Evolutionary conservation across 2,888 invertebrate genomes (phyloP), one percentile per base, ranked within the genome.

Genomic region (Drosophila ustulata): DNA sequence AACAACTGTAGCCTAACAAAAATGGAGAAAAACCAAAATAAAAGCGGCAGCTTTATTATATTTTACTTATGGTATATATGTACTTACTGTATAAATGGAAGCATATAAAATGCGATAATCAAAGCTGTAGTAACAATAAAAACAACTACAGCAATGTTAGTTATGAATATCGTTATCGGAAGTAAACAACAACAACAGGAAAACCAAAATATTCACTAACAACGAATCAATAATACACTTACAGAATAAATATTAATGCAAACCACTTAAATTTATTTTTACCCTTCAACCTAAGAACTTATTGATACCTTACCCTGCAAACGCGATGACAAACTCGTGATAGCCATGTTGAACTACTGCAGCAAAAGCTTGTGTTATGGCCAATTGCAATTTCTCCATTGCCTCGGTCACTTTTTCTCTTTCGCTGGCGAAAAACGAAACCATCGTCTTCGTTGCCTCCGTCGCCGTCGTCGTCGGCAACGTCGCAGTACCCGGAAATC

Each of bases 401-500:
- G 79, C 74, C 79, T 70, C 67, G 68, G 77, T 74, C 82, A 78
- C 74, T 80, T 82, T 78, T 82, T 71, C 79, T 68, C 66, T 71
- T 67, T 71, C 52, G 49, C 50, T 58, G 51, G 59, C 59, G 64
- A 82, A 75, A 74, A 75, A 74, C 68, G 72, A 75, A 76, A 76
- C 71, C 66, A 56, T 53, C 39, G 53, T 45, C 26, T 68, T 46
- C 47, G 68, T 43, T 50, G 58, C 25, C 41, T 32, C 9, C 49
- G 61, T 41, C 51, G 52, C 26, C 49, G 69, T 47, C 59, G 71
- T 41, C 70, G 78, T 66, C 67, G 78, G 62, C 67, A 62, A 52
- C 75, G 68, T 65, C 75, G 71, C 76, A 59, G 80, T 82, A 90
- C 86, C 90, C 89, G 89, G 89, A 90, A 90, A 90, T 90, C 85